Conservation (phyloP, 2,113 vertebrate species). For the Ceyx margarethae region DNA sequence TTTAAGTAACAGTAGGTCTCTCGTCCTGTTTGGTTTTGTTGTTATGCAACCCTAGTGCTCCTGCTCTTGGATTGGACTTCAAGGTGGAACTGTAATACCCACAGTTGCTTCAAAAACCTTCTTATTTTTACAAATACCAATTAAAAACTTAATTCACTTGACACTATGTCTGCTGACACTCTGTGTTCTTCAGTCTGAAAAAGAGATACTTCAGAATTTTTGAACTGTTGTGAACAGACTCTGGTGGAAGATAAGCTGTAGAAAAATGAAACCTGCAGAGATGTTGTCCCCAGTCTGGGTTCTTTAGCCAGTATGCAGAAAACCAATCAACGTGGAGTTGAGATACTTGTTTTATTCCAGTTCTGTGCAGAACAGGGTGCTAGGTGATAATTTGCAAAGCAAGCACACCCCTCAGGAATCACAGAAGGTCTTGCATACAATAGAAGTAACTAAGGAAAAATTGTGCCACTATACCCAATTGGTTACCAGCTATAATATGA, state of each 20-base stretch:
- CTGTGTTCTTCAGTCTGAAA: neutral
- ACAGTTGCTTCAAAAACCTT: conserved; percentile 44
- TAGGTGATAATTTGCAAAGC: no score
- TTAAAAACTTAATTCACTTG: conserved; percentile 30
- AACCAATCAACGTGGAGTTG: no score
- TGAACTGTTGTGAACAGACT: neutral
- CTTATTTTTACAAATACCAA: conserved; percentile 42
- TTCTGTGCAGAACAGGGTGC: no score
- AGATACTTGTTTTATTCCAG: no score
- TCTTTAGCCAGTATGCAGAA: no score
- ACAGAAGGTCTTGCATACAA: no score
- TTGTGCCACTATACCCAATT: no score
- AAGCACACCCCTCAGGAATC: no score
- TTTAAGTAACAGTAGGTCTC: conserved; percentile 72
- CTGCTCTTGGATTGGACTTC: conserved; percentile 26
- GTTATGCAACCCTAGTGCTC: conserved; percentile 52
- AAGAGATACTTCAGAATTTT: neutral
- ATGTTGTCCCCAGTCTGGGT: no score
- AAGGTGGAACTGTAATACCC: conserved; percentile 40
- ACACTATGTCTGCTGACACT: neutral
- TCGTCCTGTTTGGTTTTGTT: conserved; percentile 61
- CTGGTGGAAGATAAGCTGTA: neutral
- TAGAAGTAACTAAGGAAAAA: no score
- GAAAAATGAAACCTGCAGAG: neutral
- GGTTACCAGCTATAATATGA: no score